Evolutionary conservation across 2,797 vertebrate species (phyloP), one percentile per base, ranked within the genome.

Genomic region (Cephalopachus bancanus): DNA sequence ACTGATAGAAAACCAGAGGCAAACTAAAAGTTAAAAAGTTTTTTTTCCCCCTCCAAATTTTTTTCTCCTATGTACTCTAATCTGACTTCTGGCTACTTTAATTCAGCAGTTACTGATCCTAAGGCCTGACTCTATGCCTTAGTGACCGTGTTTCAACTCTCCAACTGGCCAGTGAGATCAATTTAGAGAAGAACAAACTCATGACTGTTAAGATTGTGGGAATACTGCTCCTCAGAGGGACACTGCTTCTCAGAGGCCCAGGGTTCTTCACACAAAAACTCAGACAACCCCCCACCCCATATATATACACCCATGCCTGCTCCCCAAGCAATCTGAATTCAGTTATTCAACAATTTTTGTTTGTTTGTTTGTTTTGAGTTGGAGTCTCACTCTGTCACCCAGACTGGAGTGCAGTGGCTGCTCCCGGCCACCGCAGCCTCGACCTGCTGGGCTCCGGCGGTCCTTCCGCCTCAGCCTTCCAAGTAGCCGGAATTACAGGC

Each of bases 211-310:
- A 59, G 19, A 37, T 2, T 10, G 26, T 26, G 1, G 44, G 1
- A 28, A 51, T 85, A 55, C 67, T 44, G 44, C 44, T 44, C 44
- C 44, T 44, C 44, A 44, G 17, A 79, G n/a, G 55, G 15, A 90
- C 62, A 19, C 24, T 59, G 17, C 1, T 28, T 20, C 28, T 83
- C 64, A 59, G 17, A 62, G 22, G 8, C 10, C 60, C 28, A n/a
- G 26, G 30, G 57, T 57, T 64, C 49, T 57, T 71, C 51, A 76
- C 30, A 33, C 2, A 89, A 76, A 94, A 12, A 60, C 3, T 44
- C 79, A 83, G 59, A 71, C 1, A 2, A 0, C 12, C 44, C 30
- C n/a, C 8, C 10, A 1, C 9, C 4, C 11, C 26, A 22, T 11
- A 1, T 28, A 11, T 22, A 30, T 22, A 28, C 15, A 26, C 20